phyloP scores from a whole-genome alignment of 2,888 invertebrate genomes.

The Eupithecia subumbrata region DNA sequence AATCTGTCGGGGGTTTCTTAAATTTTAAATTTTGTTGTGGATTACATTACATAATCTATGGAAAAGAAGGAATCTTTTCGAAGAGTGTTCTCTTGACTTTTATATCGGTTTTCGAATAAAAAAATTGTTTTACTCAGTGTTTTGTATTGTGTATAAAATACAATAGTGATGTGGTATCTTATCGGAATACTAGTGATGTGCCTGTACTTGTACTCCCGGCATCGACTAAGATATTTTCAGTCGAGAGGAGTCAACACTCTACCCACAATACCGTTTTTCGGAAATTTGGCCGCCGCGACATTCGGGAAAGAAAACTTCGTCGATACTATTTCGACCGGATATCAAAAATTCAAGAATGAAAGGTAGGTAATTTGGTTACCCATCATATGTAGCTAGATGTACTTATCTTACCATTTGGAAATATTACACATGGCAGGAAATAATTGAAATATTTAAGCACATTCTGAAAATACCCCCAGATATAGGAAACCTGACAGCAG shows the following conservation, averaged over 20 bases:
- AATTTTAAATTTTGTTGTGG: no score
- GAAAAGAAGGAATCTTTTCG: neutral
- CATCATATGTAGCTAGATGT: no score
- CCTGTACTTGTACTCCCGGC: slow-evolving; percentile 57
- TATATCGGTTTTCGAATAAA: slow-evolving; percentile 49
- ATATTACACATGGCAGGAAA: no score
- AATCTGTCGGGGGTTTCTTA: no score
- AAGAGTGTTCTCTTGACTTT: neutral
- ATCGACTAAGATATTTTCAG: slow-evolving; percentile 61
- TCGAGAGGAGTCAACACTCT: slow-evolving; percentile 59
- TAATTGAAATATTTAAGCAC: no score
- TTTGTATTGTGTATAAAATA: neutral
- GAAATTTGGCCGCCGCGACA: slow-evolving; percentile 67
- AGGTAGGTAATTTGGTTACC: slow-evolving; percentile 49
- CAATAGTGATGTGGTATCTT: slow-evolving; percentile 55
- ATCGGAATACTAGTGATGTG: slow-evolving; percentile 55
- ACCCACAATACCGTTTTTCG: slow-evolving; percentile 63
- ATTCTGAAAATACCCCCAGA: no score
- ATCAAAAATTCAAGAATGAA: slow-evolving; percentile 63
- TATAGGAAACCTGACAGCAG: no score
- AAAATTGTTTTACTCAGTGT: slow-evolving; percentile 29
- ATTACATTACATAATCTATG: no score
- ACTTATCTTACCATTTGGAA: no score
- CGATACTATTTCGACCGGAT: slow-evolving; percentile 64
- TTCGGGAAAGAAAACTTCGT: slow-evolving; percentile 66